Evolutionary conservation across 2,888 invertebrate species (phyloP), one percentile per base, ranked within the genome.

Genomic region (Terebella lapidaria): DNA sequence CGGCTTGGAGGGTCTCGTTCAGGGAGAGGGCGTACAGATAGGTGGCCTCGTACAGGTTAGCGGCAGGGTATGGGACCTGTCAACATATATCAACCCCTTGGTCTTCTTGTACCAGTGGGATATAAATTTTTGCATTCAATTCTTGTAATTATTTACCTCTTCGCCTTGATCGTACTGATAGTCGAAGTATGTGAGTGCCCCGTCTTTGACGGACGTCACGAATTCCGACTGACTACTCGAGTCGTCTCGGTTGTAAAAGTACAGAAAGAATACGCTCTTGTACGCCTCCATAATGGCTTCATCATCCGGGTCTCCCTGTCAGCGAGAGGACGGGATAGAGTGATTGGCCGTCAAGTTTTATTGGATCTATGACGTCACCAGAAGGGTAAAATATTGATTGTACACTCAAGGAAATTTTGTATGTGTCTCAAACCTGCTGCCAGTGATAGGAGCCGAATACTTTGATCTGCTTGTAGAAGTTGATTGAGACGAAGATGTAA

Each of bases 61-160:
- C 67, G 4, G 70, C 70, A 5, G 69, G 70, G 47, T 70, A 70
- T 0, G 70, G 70, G 15, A 69, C 60, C 69, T 70, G 54, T 35
- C n/a, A n/a, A n/a, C n/a, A n/a, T n/a, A n/a, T n/a, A n/a, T n/a
- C n/a, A n/a, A n/a, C n/a, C n/a, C n/a, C n/a, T n/a, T n/a, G n/a
- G n/a, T n/a, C n/a, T n/a, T n/a, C n/a, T n/a, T n/a, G n/a, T n/a
- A n/a, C n/a, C n/a, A n/a, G n/a, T n/a, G n/a, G n/a, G n/a, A n/a
- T n/a, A n/a, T n/a, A n/a, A n/a, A n/a, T n/a, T n/a, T n/a, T n/a
- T n/a, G n/a, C n/a, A n/a, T n/a, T n/a, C n/a, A n/a, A n/a, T n/a
- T n/a, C n/a, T n/a, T 35, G n/a, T 49, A 5, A 5, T 24, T 22
- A 15, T 49, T 49, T 22, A 49, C 49, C 49, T 49, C 49, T 22